phyloP scores from a whole-genome alignment of 1,140 invertebrate species.

The Trinorchestia longiramus region DNA sequence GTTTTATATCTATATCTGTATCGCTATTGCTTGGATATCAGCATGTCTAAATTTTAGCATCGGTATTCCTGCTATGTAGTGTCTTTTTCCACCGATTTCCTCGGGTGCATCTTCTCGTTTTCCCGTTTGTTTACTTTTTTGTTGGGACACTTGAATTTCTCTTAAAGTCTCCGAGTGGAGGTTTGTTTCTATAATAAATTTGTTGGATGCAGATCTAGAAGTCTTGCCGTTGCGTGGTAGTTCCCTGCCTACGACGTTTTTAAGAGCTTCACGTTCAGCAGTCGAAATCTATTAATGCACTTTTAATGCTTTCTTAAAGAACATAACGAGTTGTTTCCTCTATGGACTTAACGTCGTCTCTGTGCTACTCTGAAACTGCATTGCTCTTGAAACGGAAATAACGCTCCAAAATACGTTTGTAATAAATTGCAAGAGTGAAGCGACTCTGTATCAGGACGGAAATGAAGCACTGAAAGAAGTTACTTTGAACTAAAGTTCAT shows the following conservation, averaged over 20 bases:
- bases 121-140: neutral
- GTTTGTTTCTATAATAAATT: neutral
- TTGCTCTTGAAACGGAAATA: slow-evolving; percentile 4
- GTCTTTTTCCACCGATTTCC: neutral
- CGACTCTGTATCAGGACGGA: slow-evolving; percentile 43
- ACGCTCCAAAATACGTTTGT: neutral
- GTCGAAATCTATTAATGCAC: neutral
- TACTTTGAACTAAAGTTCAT: slow-evolving; percentile 53
- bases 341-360: neutral
- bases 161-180: neutral
- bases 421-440: slow-evolving; percentile 25
- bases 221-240: neutral
- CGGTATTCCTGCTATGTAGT: neutral
- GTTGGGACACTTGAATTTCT: neutral
- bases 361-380: neutral
- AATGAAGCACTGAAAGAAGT: slow-evolving; percentile 53
- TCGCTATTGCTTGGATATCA: neutral
- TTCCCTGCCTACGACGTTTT: neutral
- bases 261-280: neutral
- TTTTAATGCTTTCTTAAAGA: neutral
- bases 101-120: neutral
- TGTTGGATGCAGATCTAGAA: neutral
- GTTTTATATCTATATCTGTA: neutral
- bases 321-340: neutral
- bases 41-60: neutral